Conservation (phyloP, 2,113 vertebrate genomes). For the Oncorhynchus keta region DNA sequence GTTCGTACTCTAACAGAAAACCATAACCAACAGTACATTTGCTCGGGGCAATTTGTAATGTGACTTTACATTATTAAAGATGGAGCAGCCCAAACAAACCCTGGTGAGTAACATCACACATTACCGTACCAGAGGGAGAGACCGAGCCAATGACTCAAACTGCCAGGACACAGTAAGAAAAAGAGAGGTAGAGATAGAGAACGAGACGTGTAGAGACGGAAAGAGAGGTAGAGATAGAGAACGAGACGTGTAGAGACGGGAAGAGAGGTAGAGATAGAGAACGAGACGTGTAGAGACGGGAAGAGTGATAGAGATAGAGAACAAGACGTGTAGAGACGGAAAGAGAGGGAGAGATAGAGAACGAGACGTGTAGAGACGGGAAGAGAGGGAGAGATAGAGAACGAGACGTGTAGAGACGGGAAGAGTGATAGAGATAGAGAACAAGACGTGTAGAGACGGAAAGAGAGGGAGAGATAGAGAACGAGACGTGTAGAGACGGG, state of each 20-base stretch:
- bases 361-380: no score
- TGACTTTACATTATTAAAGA: slow-evolving; percentile 40
- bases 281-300: background rate
- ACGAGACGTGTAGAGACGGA: background rate
- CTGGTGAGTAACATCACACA: background rate
- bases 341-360: no score
- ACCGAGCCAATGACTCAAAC: background rate
- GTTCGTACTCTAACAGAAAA: slow-evolving; percentile 25
- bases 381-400: no score
- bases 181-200: background rate
- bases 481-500: no score
- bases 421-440: no score
- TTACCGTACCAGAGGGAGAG: background rate
- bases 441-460: no score
- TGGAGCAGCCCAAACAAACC: slow-evolving; percentile 8
- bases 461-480: no score
- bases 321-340: no score
- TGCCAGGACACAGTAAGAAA: slow-evolving; percentile 1
- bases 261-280: background rate
- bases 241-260: background rate
- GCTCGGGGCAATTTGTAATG: slow-evolving; percentile 19
- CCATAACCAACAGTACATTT: slow-evolving; percentile 13
- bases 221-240: background rate
- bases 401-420: no score
- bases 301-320: background rate